A percentile compares a stretch with the other conserved stretches of the same genome.
These are phyloP conservation scores for Taenioides sp. DNA, from an alignment of 2,797 vertebrate species.

Conservation along the genomic window DNA sequence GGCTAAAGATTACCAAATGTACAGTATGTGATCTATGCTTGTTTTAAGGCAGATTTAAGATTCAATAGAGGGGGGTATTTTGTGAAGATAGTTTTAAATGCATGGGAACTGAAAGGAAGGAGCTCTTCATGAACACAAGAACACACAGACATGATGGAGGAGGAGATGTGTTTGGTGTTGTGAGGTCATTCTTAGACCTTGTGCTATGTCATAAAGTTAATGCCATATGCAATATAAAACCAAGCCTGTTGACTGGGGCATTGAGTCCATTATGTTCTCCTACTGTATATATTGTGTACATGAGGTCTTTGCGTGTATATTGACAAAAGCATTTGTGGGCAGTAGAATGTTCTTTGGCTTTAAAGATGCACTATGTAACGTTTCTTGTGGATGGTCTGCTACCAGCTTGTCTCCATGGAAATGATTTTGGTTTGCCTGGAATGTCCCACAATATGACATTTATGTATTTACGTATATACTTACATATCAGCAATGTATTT, in stretches of 20 bases:
- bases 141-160: constrained; percentile 24
- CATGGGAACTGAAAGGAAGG: constrained; percentile 19
- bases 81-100: constrained; percentile 36
- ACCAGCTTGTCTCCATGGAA: too few relatives aligned
- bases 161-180: constrained; percentile 28
- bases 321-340: too few relatives aligned
- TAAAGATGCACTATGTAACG: too few relatives aligned
- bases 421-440: too few relatives aligned
- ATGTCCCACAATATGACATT: too few relatives aligned
- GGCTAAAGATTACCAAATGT: constrained; percentile 22
- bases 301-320: neutral
- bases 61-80: constrained; percentile 20
- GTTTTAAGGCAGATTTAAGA: constrained; percentile 25
- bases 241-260: neutral
- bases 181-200: constrained; percentile 63
- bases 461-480: too few relatives aligned
- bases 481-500: too few relatives aligned
- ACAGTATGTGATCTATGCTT: constrained; percentile 19
- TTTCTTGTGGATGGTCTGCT: too few relatives aligned
- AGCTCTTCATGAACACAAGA: constrained; percentile 11
- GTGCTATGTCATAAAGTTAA: constrained; percentile 33
- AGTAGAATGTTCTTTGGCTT: too few relatives aligned
- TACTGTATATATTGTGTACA: neutral
- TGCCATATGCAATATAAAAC: constrained; percentile 4
- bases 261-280: neutral